Conservation (phyloP, 2,113 vertebrate genomes). For the Melanerpes formicivorus region DNA sequence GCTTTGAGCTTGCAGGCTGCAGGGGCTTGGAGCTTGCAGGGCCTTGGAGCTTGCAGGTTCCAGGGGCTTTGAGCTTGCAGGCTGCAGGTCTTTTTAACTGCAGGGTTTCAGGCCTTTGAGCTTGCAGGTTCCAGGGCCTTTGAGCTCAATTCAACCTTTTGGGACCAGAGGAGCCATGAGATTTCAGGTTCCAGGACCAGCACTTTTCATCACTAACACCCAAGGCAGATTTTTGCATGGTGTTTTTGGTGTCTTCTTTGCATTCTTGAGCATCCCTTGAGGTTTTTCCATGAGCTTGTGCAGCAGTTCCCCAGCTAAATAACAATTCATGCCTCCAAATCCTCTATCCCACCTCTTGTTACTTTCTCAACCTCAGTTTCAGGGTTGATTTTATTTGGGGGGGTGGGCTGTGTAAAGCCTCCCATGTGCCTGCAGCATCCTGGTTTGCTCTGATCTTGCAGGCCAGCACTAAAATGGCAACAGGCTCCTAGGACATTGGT, state of each 20-base stretch:
- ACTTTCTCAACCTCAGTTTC: not conserved
- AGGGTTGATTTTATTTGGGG: too few relatives aligned
- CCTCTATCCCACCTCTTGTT: not conserved
- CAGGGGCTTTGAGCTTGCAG: too few relatives aligned
- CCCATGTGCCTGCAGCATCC: not conserved
- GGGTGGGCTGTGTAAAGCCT: not conserved
- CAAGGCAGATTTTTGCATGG: not conserved
- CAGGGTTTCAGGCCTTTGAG: too few relatives aligned
- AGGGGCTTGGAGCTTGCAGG: too few relatives aligned
- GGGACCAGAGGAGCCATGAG: not conserved
- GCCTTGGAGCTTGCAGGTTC: too few relatives aligned
- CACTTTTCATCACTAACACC: not conserved
- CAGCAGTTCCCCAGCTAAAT: not conserved
- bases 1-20: not conserved
- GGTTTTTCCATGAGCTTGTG: not conserved
- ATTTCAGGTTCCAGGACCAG: not conserved
- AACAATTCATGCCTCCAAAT: not conserved
- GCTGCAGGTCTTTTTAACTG: too few relatives aligned
- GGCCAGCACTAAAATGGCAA: fast-evolving
- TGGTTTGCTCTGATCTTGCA: fast-evolving
- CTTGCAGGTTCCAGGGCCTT: not conserved
- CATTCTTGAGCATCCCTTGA: not conserved
- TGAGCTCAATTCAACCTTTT: not conserved
- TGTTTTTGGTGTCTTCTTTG: not conserved
- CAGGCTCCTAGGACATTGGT: not conserved